Evolutionary conservation across 2,797 vertebrate species (phyloP), one percentile per base, ranked within the genome.

Genomic region (Fringilla coelebs): DNA sequence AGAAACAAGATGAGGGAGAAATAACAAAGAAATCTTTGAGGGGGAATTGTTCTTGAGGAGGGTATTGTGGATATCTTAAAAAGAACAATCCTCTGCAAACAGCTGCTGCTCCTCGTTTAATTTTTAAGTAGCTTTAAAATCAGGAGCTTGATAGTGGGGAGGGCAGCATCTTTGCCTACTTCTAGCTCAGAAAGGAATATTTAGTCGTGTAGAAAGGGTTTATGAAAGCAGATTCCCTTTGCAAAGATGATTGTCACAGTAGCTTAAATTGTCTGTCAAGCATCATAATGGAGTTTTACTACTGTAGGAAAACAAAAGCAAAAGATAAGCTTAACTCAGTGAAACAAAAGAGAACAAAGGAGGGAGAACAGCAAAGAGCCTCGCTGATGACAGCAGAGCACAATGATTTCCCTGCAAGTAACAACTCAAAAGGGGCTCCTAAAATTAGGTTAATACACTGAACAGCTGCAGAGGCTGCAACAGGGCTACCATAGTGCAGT

Each of bases 261-360:
- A 88, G 88, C 89, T 97, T 96, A 96, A 96, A 97, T 96, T 97
- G 96, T 96, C 97, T 98, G 89, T 95, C 51, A 79, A 91, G 92
- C 94, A 96, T 97, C 86, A 61, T 96, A 96, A 94, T 95, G 75
- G 94, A 95, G 65, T 97, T 97, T 96, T 97, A 97, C 97, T 97
- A 92, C 76, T 62, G 74, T 58, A 83, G 96, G 95, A 97, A 97
- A 97, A 98, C 95, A 97, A 97, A 97, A 97, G 97, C 74, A 88
- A 70, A 92, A 97, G 96, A 95, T 95, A 95, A 97, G 93, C 86
- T 92, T 96, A 94, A 97, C 92, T 97, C 94, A 55, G 16, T 94
- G 95, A 96, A 94, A 95, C 92, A 93, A 94, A 77, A 51, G 67
- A 94, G 84, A 97, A 97, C 94, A 97, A 96, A 97, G 85, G 46